These are phyloP conservation scores for Collichthys lucidus DNA, from an alignment of 2,113 vertebrate genomes.

Conservation along the genomic window DNA sequence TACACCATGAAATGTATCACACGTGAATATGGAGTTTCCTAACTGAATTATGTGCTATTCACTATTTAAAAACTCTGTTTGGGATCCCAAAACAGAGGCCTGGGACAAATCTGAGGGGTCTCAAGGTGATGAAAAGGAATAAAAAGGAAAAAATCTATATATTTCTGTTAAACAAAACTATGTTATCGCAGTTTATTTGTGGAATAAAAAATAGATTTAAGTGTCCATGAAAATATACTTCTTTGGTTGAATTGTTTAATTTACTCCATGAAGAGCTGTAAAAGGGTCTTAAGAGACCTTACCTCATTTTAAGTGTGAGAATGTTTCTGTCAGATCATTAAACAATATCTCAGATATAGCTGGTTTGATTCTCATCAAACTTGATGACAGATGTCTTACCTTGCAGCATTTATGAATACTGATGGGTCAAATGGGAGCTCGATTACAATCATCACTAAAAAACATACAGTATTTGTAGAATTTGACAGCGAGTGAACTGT, in stretches of 20 bases:
- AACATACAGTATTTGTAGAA: background rate
- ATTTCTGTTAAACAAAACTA: background rate
- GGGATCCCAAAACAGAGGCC: too few relatives aligned
- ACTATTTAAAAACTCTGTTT: too few relatives aligned
- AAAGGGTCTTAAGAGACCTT: background rate
- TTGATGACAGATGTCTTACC: background rate
- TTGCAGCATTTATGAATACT: background rate
- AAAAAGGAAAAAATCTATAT: background rate
- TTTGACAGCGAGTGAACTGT: too few relatives aligned
- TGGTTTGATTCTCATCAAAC: conserved; percentile 9
- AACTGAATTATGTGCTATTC: too few relatives aligned
- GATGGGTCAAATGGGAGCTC: conserved; percentile 37
- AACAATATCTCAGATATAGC: background rate
- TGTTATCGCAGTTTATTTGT: background rate
- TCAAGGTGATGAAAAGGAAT: background rate
- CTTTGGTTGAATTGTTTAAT: background rate
- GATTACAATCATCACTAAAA: conserved; percentile 18
- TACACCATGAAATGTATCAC: too few relatives aligned
- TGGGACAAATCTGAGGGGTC: background rate
- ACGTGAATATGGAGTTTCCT: too few relatives aligned
- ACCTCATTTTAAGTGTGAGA: background rate
- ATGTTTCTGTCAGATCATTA: background rate
- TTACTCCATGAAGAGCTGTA: too few relatives aligned
- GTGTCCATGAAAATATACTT: background rate
- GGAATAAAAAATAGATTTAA: too few relatives aligned